Conservation (phyloP, 2,797 vertebrate species). For the Coreius guichenoti region DNA sequence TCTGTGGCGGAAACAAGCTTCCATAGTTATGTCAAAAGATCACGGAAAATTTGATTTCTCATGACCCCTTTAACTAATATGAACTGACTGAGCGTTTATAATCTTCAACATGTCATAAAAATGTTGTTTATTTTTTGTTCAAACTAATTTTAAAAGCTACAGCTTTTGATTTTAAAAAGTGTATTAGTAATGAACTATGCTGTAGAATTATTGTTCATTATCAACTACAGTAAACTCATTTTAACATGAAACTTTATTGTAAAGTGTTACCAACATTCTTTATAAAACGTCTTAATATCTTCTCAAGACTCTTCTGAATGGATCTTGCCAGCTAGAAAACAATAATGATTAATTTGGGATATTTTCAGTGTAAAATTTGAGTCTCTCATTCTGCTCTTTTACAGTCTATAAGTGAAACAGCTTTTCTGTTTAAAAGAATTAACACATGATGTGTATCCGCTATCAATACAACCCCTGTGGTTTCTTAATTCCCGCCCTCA, state of each 20-base stretch:
- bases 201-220: background rate
- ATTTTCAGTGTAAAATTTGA: background rate
- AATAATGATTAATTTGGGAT: background rate
- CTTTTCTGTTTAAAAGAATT: background rate
- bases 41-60: too few species aligned
- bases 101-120: too few species aligned
- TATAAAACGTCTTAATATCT: background rate
- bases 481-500: constrained; percentile 5
- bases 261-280: background rate
- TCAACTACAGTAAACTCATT: background rate
- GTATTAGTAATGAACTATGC: background rate
- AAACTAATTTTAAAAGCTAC: too few species aligned
- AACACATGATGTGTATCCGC: background rate
- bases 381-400: background rate
- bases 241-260: background rate
- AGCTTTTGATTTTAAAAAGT: too few species aligned
- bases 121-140: too few species aligned
- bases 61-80: too few species aligned
- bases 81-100: too few species aligned
- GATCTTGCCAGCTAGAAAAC: background rate
- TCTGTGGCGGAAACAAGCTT: too few species aligned
- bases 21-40: too few species aligned
- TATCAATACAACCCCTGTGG: background rate
- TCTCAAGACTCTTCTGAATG: background rate
- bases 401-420: background rate